Evolutionary conservation across 2,113 vertebrate species (phyloP), one percentile per base, ranked within the genome.

Genomic region (Tinamus guttatus): DNA sequence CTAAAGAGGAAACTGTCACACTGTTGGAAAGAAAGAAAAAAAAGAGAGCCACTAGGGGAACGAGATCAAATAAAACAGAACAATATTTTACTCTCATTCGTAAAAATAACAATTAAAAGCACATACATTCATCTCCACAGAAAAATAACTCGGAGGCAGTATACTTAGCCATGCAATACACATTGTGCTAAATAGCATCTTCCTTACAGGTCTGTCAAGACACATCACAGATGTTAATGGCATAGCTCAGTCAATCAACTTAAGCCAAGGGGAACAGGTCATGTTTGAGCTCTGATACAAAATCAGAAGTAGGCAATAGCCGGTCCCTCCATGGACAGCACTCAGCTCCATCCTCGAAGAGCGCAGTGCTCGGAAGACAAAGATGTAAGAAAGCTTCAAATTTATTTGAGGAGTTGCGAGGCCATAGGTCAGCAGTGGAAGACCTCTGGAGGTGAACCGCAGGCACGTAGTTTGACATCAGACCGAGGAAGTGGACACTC

Each of bases 81-180:
- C 63, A 96, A 68, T 97, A 97, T 97, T 98, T 98, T 97, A 96
- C 83, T 94, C 82, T 63, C 36, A 93, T 94, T 92, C 87, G 95
- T 97, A 97, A 96, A 97, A 97, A 77, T 93, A 95, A 97, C 90
- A 97, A 97, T 95, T 97, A 97, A 98, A 97, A 94, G 25, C 75
- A 54, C 95, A 87, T 96, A 93, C 40, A 14, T 91, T 97, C 75
- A 47, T 96, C 79, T 80, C 68, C 76, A 78, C 22, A 95, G 90
- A 95, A 93, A 96, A 87, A 81, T 71, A 92, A 85, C 41, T 81
- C 36, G 80, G 43, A 93, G 85, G n/a, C 18, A 59, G 38, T 85
- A 70, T 74, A 79, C 79, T 96, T 95, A 58, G 11, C 45, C 25
- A 88, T 76, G 85, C 78, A 94, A 75, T 87, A 58, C 75, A 84